Percentiles rank a stretch among this genome's conserved stretches.
phyloP scores from a whole-genome alignment of 2,113 vertebrate species.

The Heloderma charlesbogerti region DNA sequence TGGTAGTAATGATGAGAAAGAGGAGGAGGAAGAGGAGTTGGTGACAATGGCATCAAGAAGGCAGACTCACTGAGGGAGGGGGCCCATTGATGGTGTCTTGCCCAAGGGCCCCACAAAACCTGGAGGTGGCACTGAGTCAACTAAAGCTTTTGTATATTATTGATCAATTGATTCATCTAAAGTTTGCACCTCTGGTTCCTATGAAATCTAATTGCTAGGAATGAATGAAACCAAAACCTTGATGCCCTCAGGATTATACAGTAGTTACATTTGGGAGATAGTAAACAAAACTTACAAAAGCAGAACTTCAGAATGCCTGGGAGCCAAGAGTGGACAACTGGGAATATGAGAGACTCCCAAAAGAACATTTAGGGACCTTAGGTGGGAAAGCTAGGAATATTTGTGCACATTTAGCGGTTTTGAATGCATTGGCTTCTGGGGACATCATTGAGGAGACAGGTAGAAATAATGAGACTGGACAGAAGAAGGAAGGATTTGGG shows the following conservation, averaged over 20 bases:
- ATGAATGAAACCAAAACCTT: background rate
- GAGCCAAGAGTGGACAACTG: background rate
- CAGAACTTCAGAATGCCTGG: background rate
- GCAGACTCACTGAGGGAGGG: too few species aligned
- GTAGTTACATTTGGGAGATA: background rate
- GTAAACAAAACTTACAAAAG: background rate
- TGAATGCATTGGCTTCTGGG: background rate
- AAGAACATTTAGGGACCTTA: background rate
- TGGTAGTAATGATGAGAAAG: too few species aligned
- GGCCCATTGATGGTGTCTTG: too few species aligned
- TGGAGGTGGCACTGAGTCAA: background rate
- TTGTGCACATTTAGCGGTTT: background rate
- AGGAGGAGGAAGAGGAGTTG: too few species aligned
- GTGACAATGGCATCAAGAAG: too few species aligned
- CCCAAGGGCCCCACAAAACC: too few species aligned
- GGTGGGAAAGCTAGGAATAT: background rate
- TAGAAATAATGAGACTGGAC: background rate
- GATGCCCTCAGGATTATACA: background rate
- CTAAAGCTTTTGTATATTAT: background rate
- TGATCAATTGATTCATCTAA: background rate
- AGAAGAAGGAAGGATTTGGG: background rate
- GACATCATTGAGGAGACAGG: background rate
- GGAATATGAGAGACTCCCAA: fast-evolving
- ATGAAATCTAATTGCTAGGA: background rate
- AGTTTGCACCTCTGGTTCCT: background rate